Conservation (phyloP, 2,797 vertebrate species). For the Muraenolepis orangiensis region DNA sequence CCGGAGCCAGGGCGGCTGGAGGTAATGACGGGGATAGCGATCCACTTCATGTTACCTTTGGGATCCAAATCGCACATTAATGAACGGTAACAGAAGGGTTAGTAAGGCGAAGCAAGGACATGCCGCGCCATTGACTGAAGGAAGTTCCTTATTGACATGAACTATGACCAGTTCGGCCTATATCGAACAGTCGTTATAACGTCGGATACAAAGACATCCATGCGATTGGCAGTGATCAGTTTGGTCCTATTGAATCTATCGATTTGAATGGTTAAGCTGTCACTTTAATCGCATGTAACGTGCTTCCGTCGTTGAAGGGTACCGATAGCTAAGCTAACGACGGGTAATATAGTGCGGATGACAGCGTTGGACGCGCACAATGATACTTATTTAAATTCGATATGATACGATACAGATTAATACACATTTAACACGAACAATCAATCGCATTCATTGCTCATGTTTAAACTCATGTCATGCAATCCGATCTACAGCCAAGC, state of each 20-base stretch:
- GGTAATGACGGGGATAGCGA: slow-evolving; percentile 58
- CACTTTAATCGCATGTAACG: background rate
- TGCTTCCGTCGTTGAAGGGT: background rate
- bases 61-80: background rate
- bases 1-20: slow-evolving; percentile 68
- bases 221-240: background rate
- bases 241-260: background rate
- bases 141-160: background rate
- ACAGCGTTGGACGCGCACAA: background rate
- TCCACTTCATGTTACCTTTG: background rate
- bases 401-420: background rate
- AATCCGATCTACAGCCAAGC: background rate
- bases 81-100: too few relatives aligned
- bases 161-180: background rate
- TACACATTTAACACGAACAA: background rate
- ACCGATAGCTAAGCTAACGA: background rate
- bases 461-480: background rate
- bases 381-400: background rate
- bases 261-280: background rate
- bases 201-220: background rate
- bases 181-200: background rate
- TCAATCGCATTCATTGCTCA: background rate
- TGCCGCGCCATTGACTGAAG: background rate
- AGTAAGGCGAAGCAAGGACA: background rate
- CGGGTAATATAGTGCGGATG: background rate